Base-by-base conservation (phyloP, 2,797 vertebrate genomes). In the Pantherophis alleghaniensis region DNA sequence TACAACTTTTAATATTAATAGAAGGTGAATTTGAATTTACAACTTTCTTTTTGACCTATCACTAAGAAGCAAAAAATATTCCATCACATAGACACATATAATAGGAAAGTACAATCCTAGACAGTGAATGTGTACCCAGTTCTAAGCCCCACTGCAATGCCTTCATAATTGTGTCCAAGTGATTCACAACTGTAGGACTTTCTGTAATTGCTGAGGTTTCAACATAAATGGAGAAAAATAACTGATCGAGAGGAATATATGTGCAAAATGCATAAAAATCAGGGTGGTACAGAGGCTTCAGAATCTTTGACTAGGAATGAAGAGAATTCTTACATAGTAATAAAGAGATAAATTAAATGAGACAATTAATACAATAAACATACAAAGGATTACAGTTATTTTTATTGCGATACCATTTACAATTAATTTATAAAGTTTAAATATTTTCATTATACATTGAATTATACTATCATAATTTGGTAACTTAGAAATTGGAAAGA, bases 391-490 rank as follows among this genome's bases (percentile, higher is more conserved):
- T 59, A 18, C 24, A 47, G 28, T 10, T 83, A 55, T 22, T 63
- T 37, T 55, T 5, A 0, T 20, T 88, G 12, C 3, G 63, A 10
- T 37, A 88, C 10, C 10, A 5, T 47, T 47, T 47, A 47, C 37
- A 24, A 47, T 79, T 42, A 42, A 42, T 24, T 83, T 24, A 47
- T 83, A 83, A 83, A 83, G 10, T 47, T 83, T 83, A 47, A 86
- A 14, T 79, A 37, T 32, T 86, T 59, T 16, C 92, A 93, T 86
- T 91, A 88, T 10, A 53, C 86, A 88, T 57, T 87, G 93, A 61
- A 90, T 61, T 2, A 79, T 47, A 47, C 94, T 95, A 88, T 24
- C 93, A 89, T 92, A 93, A 89, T 63, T 86, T 91, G 93, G 47
- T 91, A 94, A 79, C 0, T 26, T 26, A 2, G 12, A 3, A 94